Evolutionary conservation across 2,797 vertebrate species (phyloP).

Genomic region (Rallus crepitans): DNA sequence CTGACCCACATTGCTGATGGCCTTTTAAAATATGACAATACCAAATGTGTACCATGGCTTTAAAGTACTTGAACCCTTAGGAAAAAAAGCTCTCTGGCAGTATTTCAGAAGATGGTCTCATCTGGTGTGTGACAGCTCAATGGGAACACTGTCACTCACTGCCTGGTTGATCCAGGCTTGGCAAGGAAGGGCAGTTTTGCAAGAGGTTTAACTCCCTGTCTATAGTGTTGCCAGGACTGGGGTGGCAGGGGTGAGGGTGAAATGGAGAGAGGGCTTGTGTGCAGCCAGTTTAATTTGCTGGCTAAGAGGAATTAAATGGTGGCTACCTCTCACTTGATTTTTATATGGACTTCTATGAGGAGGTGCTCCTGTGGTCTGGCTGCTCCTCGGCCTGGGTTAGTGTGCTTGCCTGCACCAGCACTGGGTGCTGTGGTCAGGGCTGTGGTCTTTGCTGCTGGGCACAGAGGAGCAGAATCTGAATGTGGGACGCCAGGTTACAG

Average conservation of each 20-base stretch:
- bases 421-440: accelerated
- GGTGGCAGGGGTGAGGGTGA: not conserved
- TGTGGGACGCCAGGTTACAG: not conserved
- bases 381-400: not conserved
- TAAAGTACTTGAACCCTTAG: not conserved
- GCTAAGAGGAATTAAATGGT: not conserved
- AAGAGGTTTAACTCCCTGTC: not conserved
- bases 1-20: not conserved
- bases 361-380: not conserved
- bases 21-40: not conserved
- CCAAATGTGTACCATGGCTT: not conserved
- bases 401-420: not conserved
- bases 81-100: not conserved
- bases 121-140: not conserved
- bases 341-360: accelerated
- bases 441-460: not conserved
- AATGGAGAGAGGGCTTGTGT: not conserved
- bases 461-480: not conserved
- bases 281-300: not conserved
- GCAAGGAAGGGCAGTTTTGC: not conserved
- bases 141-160: not conserved
- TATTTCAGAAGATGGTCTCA: not conserved
- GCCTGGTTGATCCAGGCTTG: not conserved
- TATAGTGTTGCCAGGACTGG: not conserved
- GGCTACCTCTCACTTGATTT: not conserved